Conservation (phyloP, 2,888 invertebrate species). For the Athalia rosae region DNA sequence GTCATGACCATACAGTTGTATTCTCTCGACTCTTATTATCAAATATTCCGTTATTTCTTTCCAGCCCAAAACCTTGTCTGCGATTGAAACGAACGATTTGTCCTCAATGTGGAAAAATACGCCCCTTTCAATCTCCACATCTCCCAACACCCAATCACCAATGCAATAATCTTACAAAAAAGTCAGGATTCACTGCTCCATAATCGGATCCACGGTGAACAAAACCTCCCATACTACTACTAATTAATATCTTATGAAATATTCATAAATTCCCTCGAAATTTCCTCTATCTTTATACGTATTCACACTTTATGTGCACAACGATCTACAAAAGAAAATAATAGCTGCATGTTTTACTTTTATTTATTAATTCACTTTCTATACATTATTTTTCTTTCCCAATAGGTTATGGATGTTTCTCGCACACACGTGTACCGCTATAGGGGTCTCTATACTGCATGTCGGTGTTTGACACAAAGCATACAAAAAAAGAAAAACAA, state of each 20-base stretch:
- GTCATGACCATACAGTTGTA: neutral
- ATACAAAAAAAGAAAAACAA: neutral
- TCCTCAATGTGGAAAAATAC: constrained; percentile 59
- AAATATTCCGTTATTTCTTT: constrained; percentile 48
- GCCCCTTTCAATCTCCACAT: constrained; percentile 44
- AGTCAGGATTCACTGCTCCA: neutral
- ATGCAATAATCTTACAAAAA: constrained; percentile 15
- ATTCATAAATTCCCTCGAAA: no score
- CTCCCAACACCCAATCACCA: constrained; percentile 44
- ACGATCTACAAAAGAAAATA: no score
- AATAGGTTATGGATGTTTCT: no score
- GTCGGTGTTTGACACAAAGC: constrained; percentile 53
- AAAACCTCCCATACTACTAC: no score
- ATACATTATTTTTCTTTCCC: no score
- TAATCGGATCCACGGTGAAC: neutral
- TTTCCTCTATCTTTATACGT: neutral
- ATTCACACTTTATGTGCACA: no score
- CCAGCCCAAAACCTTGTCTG: constrained; percentile 26
- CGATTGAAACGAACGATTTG: constrained; percentile 54
- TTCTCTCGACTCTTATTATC: constrained; percentile 54
- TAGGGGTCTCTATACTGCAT: constrained; percentile 51
- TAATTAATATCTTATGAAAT: no score
- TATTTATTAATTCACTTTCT: no score
- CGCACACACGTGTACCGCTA: no score
- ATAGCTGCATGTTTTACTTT: no score